Evolutionary conservation across 2,113 vertebrate genomes (phyloP), one percentile per base, ranked within the genome.

Genomic region (Dasyornis broadbenti): DNA sequence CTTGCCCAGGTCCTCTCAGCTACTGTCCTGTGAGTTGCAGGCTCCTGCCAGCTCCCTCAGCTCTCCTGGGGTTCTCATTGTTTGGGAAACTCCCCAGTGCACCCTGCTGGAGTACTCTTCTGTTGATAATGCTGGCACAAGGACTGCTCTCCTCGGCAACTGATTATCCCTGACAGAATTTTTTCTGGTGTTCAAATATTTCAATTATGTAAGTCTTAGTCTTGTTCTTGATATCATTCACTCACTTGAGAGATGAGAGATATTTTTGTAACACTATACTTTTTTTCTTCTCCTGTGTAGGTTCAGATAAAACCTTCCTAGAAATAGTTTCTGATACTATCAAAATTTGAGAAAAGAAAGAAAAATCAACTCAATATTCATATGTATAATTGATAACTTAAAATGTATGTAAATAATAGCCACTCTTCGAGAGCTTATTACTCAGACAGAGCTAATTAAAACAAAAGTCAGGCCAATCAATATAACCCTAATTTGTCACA

Each of bases 111-210:
- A 26, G 37, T 37, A 52, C 24, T 71, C 57, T 70, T 17, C 33
- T 65, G 9, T 40, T 57, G n/a, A 40, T 53, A 5, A 26, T 65
- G 28, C 30, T 45, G 59, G 20, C 21, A 52, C 28, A 50, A 59
- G n/a, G 27, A 15, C 8, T 1, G 0, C 45, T n/a, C 45, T 52
- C 11, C 39, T n/a, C 3, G 2, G n/a, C 16, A 82, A 39, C 13
- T 60, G 52, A 66, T 80, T 79, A 83, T 26, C 37, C 10, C 40
- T 89, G 52, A 6, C 56, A 91, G 39, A 28, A 56, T 27, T 50
- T 73, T 92, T 83, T 82, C 47, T 75, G 19, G 33, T 89, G 35
- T 92, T 92, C 50, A 73, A 49, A 83, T 84, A 83, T 90, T 88
- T 88, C 42, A 73, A 44, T 90, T 85, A 79, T 33, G 21, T 76